Evolutionary conservation across 2,888 invertebrate genomes (phyloP), one percentile per base, ranked within the genome.

Genomic region (Cerastis rubricosa): DNA sequence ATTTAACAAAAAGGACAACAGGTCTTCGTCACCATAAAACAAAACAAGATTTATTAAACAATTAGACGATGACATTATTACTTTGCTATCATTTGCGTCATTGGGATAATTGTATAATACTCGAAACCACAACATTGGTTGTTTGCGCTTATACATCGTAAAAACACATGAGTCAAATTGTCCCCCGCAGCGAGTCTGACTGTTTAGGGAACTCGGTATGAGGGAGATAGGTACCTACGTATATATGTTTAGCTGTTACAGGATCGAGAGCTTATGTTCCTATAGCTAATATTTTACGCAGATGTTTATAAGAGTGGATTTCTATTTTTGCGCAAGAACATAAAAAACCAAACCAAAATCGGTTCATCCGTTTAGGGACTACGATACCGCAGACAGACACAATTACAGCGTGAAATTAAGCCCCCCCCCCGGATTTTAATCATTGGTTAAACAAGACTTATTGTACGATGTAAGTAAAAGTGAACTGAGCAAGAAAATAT

Each of bases 161-260:
- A 76, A 84, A 71, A 85, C 76, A 78, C 54, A 79, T 88, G 89
- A 85, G 74, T 85, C 85, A 89, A 80, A 82, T 82, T 80, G 86
- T 82, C 91, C 88, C 91, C 92, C 90, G 89, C 90, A 72, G 84
- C 81, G 91, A 75, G 70, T 79, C 61, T 68, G 64, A 76, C 71
- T 72, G 76, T 75, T 84, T 81, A 66, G 72, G 79, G 83, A 83
- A 80, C 82, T 47, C 49, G 14, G 17, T 84, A 65, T 66, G 67
- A 29, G 74, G 66, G 65, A 43, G 14, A 40, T 78, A 51, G 22
- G 14, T 69, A 49, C 1, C 0, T 49, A 61, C 1, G 17, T 54
- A 17, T 4, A 22, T 43, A 8, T 43, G 70, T 25, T 14, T 54
- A 73, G 64, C 47, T 25, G 77, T 57, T 12, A 25, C 40, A 54